A percentile compares a stretch with the other conserved stretches of the same genome.
Evolutionary conservation across 2,888 invertebrate species (phyloP).

Genomic region (Schizaphis graminum): DNA sequence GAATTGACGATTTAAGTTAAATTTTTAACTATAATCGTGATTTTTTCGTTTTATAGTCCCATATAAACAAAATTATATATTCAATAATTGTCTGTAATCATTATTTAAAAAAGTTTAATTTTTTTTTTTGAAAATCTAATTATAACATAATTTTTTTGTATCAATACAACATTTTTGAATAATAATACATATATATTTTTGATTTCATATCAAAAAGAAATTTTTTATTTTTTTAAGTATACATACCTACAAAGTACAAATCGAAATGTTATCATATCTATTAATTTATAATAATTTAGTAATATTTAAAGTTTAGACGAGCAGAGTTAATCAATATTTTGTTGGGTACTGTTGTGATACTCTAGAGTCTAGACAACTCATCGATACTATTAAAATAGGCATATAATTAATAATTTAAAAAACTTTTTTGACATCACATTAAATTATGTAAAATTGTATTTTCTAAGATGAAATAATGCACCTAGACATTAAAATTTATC

Average conservation of each 20-base stretch:
- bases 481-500: neutral
- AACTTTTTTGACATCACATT: neutral
- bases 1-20: conserved; percentile 2
- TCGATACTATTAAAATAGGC: neutral
- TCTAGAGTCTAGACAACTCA: neutral
- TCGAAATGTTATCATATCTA: no score
- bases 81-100: neutral
- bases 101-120: neutral
- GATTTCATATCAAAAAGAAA: neutral
- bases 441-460: neutral
- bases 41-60: neutral
- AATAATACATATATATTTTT: neutral
- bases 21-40: neutral
- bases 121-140: neutral
- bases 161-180: neutral
- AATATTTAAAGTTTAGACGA: neutral
- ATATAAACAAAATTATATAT: neutral
- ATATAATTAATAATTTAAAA: neutral
- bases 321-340: neutral
- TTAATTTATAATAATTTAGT: no score
- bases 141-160: neutral
- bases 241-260: no score
- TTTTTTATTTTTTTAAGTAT: no score
- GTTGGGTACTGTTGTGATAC: neutral
- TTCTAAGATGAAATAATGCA: neutral